Conservation (phyloP, 1,140 invertebrate genomes). For the Drosophila pseudoananassae region DNA sequence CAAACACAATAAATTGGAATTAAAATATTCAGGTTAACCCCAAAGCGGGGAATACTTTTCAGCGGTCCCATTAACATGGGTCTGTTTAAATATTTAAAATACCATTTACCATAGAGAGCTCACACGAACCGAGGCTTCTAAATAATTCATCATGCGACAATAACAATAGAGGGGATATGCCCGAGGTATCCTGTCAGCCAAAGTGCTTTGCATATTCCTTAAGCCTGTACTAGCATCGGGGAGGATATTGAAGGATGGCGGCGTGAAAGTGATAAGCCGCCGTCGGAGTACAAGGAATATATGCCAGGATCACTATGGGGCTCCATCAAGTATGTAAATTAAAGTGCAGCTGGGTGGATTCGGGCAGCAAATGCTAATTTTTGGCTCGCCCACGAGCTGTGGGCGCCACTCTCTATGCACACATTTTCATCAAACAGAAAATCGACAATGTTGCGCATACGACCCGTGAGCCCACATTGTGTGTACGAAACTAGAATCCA, state of each 20-base stretch:
- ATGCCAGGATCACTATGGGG: constrained; percentile 20
- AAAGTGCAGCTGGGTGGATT: constrained; percentile 43
- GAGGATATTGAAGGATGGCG: constrained; percentile 20
- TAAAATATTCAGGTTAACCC: background rate
- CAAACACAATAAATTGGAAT: too few relatives aligned
- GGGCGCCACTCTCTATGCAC: constrained; percentile 22
- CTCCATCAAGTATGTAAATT: constrained; percentile 47
- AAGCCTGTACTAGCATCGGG: background rate
- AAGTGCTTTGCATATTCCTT: constrained; percentile 46
- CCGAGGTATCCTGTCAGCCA: constrained; percentile 28
- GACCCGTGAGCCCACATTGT: constrained; percentile 46
- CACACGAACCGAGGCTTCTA: constrained; percentile 13
- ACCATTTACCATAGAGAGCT: constrained; percentile 28
- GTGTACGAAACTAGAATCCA: constrained; percentile 20
- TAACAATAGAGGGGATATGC: constrained; percentile 41
- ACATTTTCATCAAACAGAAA: constrained; percentile 43
- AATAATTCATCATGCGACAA: constrained; percentile 48
- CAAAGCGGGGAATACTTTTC: constrained; percentile 5
- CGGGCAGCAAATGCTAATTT: constrained; percentile 42
- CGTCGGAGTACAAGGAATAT: constrained; percentile 8
- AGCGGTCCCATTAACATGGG: constrained; percentile 19
- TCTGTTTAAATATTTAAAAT: constrained; percentile 42
- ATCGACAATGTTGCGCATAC: constrained; percentile 39
- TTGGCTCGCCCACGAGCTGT: constrained; percentile 17
- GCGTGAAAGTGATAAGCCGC: constrained; percentile 14